These are phyloP conservation scores for Percopsis omiscomaycus DNA, from an alignment of 2,797 vertebrate genomes.

Conservation along the genomic window DNA sequence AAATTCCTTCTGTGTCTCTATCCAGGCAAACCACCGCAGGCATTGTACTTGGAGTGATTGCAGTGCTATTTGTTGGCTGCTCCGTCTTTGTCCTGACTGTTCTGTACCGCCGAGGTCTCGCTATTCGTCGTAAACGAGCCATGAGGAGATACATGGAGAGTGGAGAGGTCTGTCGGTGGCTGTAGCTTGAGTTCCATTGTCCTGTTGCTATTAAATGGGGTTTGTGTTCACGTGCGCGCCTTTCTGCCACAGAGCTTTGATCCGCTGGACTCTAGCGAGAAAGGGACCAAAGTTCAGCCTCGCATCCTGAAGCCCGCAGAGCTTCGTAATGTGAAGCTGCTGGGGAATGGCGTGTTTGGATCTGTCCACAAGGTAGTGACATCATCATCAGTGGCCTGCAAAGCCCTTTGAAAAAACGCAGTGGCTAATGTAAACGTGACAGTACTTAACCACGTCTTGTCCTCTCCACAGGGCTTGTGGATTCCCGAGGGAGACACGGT, in stretches of 20 bases:
- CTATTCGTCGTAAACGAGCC: constrained; percentile 90
- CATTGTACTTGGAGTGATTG: constrained; percentile 81
- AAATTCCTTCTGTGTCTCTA: constrained; percentile 2
- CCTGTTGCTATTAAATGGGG: not conserved
- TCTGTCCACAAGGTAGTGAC: constrained; percentile 87
- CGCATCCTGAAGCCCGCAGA: constrained; percentile 88
- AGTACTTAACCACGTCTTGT: not conserved
- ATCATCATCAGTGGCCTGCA: not conserved
- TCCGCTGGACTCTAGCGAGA: constrained; percentile 88
- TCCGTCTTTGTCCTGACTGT: constrained; percentile 78
- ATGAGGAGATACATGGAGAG: constrained; percentile 93
- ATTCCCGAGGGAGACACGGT: constrained; percentile 93
- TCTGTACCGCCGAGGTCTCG: constrained; percentile 86
- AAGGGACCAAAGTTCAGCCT: constrained; percentile 84
- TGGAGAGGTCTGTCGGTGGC: constrained; percentile 80
- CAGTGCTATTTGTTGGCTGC: constrained; percentile 72
- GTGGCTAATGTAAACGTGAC: too few relatives aligned
- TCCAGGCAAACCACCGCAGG: constrained; percentile 74
- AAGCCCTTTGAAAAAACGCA: not conserved
- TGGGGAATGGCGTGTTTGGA: constrained; percentile 90
- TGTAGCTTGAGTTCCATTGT: not conserved
- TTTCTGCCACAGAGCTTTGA: constrained; percentile 82
- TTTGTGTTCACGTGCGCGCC: constrained; percentile 7
- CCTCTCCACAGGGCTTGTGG: constrained; percentile 85
- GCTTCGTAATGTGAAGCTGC: constrained; percentile 86